Base-by-base conservation (phyloP, 53 echinoderm and acorn worm genomes). In the Astropecten irregularis region DNA sequence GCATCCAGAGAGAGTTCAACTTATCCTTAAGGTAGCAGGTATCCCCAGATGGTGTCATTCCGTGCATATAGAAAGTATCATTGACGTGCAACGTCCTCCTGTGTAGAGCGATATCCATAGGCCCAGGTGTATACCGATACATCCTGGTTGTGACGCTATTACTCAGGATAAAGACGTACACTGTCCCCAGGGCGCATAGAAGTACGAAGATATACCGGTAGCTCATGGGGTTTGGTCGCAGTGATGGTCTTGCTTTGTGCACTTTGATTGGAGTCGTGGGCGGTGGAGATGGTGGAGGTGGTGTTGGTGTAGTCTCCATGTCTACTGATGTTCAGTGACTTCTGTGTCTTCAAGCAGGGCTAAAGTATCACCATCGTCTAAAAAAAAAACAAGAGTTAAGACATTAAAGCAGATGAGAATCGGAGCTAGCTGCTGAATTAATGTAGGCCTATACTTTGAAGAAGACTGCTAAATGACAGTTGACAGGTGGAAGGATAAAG, bases 21-120 rank as follows among this genome's bases (percentile, higher is more conserved):
- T 58, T 82, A 35, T 82, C 88, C 15, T 34, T 30, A 2, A 88
- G 53, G 40, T 40, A 88, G 38, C 88, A 82, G 2, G 35, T 49
- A 30, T 42, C 42, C 11, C 6, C 6, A 6, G 42, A 42, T 6
- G 42, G 6, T 6, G 42, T 42, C 42, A 11, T 23, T 3, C 25
- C 58, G 3, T 23, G 58, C 22, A 58, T 58, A 27, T 58, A 58
- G 58, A 58, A 58, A 11, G 25, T 58, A 27, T 58, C 58, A 28
- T 58, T 11, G 23, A 58, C 28, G 7, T 3, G 26, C 4, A 58
- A 11, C 4, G 58, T 8, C 28, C 58, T 58, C 28, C 23, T 23
- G 58, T 58, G 25, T 5, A 23, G 58, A 7, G 58, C 25, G 3
- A 58, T 28, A 23, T 58, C 58, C 6, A 10, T 23, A 5, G 58